Evolutionary conservation across 2,113 vertebrate species (phyloP).

Genomic region (Catharus fuscescens): DNA sequence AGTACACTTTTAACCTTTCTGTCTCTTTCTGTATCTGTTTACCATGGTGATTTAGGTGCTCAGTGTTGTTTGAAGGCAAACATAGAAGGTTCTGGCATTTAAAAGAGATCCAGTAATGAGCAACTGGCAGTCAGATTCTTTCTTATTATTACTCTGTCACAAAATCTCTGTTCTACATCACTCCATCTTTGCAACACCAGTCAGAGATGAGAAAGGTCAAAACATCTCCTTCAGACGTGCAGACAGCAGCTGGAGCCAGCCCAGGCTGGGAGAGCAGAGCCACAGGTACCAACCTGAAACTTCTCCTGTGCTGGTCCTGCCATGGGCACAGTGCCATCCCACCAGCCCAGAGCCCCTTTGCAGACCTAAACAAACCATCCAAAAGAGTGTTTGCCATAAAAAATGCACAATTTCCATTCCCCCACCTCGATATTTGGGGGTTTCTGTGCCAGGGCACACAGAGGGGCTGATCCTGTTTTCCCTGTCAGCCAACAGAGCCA

Average conservation of each 20-base stretch:
- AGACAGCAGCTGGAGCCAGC: not conserved
- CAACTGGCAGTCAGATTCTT: constrained; percentile 63
- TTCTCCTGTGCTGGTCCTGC: not conserved
- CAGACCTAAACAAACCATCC: not conserved
- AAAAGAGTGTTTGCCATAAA: not conserved
- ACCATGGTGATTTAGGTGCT: constrained; percentile 69
- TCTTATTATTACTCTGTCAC: constrained; percentile 72
- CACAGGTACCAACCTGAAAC: not conserved
- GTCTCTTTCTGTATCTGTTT: constrained; percentile 77
- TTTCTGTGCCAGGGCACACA: not conserved
- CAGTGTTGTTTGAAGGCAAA: constrained; percentile 71
- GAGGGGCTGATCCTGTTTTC: not conserved
- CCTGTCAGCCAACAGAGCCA: accelerated
- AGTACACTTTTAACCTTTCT: constrained; percentile 78
- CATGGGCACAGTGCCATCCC: not conserved
- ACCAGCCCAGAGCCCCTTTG: not conserved
- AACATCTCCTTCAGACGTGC: not conserved
- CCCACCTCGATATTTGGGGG: accelerated
- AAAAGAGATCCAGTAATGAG: constrained; percentile 64
- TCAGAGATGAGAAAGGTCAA: constrained; percentile 67
- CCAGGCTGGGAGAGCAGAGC: not conserved
- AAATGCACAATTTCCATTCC: no score
- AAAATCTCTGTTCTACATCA: constrained; percentile 70
- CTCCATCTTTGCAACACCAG: constrained; percentile 51
- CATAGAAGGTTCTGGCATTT: constrained; percentile 72